Conservation (phyloP, 2,113 vertebrate species). For the Melanerpes aurifrons region DNA sequence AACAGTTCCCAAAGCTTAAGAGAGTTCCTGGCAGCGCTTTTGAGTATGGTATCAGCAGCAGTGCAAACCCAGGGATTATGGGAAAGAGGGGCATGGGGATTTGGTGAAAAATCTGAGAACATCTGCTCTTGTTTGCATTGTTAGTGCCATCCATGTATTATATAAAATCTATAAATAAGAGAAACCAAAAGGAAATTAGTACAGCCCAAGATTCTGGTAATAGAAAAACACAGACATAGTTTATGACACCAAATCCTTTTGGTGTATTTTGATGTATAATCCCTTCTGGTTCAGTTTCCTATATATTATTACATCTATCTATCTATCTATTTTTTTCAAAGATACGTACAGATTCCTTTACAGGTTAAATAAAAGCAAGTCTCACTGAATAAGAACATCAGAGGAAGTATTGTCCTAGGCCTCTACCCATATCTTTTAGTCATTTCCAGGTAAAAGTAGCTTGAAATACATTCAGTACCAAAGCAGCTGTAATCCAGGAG, state of each 20-base stretch:
- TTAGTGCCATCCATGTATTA: constrained; percentile 57
- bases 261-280: constrained; percentile 46
- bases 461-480: constrained; percentile 55
- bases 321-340: constrained; percentile 55
- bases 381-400: constrained; percentile 67
- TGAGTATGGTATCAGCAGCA: neutral
- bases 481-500: constrained; percentile 15
- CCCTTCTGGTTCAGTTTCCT: constrained; percentile 51
- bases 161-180: constrained; percentile 69
- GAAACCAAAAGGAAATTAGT: constrained; percentile 71
- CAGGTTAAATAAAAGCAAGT: constrained; percentile 71
- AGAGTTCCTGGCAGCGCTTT: neutral
- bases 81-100: neutral
- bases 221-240: constrained; percentile 48
- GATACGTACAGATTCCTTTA: constrained; percentile 64
- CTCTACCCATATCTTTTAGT: constrained; percentile 28
- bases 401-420: constrained; percentile 46
- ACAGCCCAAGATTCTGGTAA: constrained; percentile 66
- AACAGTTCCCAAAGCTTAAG: neutral
- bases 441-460: constrained; percentile 53
- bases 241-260: constrained; percentile 57
- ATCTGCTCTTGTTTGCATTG: constrained; percentile 11
- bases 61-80: neutral
- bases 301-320: constrained; percentile 68
- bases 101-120: constrained; percentile 7